Percentiles rank a stretch among this genome's conserved stretches.
Conservation (phyloP, 2,113 vertebrate genomes). For the Haliaeetus leucogaster region DNA sequence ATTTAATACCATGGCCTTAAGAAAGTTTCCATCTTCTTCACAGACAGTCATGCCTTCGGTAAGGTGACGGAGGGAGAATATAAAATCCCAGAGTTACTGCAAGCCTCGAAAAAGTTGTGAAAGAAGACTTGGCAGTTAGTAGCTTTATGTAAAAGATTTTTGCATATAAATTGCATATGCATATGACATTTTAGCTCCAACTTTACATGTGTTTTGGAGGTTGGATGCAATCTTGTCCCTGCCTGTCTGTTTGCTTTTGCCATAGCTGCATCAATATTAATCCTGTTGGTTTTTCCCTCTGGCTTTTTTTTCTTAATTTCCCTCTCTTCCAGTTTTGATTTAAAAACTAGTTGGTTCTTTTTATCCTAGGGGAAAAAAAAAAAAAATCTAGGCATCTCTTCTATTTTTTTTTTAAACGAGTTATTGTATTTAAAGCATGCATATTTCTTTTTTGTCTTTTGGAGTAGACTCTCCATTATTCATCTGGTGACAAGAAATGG, state of each 20-base stretch:
- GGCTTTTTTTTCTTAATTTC: conserved; percentile 41
- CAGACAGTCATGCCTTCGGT: conserved; percentile 67
- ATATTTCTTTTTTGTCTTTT: neutral
- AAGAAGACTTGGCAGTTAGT: conserved; percentile 71
- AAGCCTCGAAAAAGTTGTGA: conserved; percentile 45
- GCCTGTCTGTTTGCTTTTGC: conserved; percentile 72
- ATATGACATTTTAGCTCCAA: conserved; percentile 77
- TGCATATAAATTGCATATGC: conserved; percentile 79
- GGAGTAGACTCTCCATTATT: neutral
- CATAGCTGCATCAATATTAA: conserved; percentile 66
- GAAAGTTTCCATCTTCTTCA: conserved; percentile 68
- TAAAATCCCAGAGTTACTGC: conserved; percentile 60
- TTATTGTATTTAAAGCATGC: neutral
- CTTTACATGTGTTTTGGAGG: conserved; percentile 76
- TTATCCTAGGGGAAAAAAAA: neutral
- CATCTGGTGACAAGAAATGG: neutral
- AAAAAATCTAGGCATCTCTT: neutral
- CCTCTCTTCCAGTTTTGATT: neutral
- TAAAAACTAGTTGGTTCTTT: neutral
- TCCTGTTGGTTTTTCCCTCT: conserved; percentile 56
- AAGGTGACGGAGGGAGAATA: conserved; percentile 65
- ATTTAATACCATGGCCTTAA: conserved; percentile 69
- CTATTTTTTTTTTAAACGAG: neutral
- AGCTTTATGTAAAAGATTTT: conserved; percentile 68
- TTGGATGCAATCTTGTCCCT: conserved; percentile 70